phyloP scores from a whole-genome alignment of 2,888 invertebrate genomes.

The Xestobium rufovillosum region DNA sequence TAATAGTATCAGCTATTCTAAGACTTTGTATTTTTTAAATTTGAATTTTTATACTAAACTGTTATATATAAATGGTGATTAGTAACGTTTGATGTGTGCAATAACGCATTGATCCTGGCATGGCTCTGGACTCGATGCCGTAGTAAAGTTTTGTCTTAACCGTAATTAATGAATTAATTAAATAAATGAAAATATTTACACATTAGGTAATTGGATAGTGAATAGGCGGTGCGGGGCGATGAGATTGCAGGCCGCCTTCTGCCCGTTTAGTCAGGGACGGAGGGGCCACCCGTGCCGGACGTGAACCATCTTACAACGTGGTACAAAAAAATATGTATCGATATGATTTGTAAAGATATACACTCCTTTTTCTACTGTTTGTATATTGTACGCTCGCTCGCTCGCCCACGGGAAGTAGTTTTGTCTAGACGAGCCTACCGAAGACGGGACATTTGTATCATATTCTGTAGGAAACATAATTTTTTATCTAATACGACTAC shows the following conservation, averaged over 20 bases:
- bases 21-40: slow-evolving; percentile 47
- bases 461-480: slow-evolving; percentile 41
- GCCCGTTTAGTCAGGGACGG: slow-evolving; percentile 7
- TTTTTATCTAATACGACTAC: slow-evolving; percentile 38
- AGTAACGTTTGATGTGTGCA: slow-evolving; percentile 45
- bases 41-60: slow-evolving; percentile 48
- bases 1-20: slow-evolving; percentile 46
- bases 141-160: slow-evolving; percentile 40
- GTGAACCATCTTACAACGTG: slow-evolving; percentile 42
- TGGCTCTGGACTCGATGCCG: slow-evolving; percentile 22
- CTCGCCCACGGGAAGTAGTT: slow-evolving; percentile 36
- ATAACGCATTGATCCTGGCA: slow-evolving; percentile 36
- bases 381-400: slow-evolving; percentile 37
- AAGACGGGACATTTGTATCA: slow-evolving; percentile 37
- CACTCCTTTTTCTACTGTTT: slow-evolving; percentile 46
- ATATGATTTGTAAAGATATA: slow-evolving; percentile 45
- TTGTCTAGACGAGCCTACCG: slow-evolving; percentile 30
- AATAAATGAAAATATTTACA: slow-evolving; percentile 35
- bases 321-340: slow-evolving; percentile 44
- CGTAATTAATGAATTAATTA: slow-evolving; percentile 28
- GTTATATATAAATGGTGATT: slow-evolving; percentile 45
- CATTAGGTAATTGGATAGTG: slow-evolving; percentile 38
- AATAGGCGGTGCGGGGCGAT: slow-evolving; percentile 35
- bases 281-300: slow-evolving; percentile 19
- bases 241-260: slow-evolving; percentile 28